Evolutionary conservation across 1,140 invertebrate species (phyloP).

Genomic region (Drosophila kikkawai): DNA sequence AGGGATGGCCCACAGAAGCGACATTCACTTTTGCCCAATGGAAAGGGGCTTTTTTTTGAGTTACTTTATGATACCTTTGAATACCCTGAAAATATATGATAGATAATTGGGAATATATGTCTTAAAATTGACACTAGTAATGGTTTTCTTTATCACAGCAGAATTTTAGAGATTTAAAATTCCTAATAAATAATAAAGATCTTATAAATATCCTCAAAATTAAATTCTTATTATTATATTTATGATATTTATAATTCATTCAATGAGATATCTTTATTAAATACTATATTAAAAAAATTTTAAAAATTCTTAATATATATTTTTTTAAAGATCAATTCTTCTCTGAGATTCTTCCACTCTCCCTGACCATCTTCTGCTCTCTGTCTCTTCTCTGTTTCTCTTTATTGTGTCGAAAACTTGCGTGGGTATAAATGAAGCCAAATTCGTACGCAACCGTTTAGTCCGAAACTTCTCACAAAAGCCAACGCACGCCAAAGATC

Average conservation of each 20-base stretch:
- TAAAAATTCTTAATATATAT: too few species aligned
- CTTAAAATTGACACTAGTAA: too few species aligned
- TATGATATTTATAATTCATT: too few species aligned
- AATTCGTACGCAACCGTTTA: slow-evolving; percentile 75
- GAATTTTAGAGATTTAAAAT: too few species aligned
- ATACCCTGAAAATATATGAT: background rate
- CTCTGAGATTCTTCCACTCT: background rate
- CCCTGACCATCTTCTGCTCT: slow-evolving; percentile 8
- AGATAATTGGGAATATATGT: too few species aligned
- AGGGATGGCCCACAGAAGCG: slow-evolving; percentile 40
- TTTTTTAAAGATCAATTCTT: slow-evolving; percentile 5
- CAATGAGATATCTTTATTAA: too few species aligned
- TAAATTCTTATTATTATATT: too few species aligned
- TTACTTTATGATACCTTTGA: background rate
- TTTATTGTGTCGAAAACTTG: slow-evolving; percentile 49
- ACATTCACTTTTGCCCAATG: slow-evolving; percentile 66
- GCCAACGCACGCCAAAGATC: slow-evolving; percentile 45
- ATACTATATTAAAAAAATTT: too few species aligned
- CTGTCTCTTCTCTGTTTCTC: slow-evolving; percentile 5
- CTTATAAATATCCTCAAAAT: too few species aligned
- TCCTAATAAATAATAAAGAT: too few species aligned
- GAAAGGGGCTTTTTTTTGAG: background rate
- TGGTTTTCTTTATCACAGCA: too few species aligned
- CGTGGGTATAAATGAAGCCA: slow-evolving; percentile 75
- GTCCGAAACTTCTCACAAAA: slow-evolving; percentile 67